Conservation (phyloP, 1,140 invertebrate genomes). For the Halyomorpha halys region DNA sequence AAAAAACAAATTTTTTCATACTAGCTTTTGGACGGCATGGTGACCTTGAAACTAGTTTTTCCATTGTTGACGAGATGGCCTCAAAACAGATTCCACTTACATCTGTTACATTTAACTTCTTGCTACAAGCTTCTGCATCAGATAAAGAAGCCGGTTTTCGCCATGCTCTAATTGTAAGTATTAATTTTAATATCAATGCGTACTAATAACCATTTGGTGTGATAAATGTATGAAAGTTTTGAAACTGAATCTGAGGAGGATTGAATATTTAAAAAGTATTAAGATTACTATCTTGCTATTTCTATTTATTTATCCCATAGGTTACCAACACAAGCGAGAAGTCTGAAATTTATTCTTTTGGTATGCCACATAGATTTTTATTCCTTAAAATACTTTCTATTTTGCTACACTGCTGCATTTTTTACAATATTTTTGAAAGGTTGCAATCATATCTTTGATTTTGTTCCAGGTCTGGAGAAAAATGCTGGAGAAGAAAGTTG, state of each 20-base stretch:
- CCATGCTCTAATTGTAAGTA: slow-evolving; percentile 47
- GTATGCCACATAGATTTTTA: background rate
- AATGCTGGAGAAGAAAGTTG: slow-evolving; percentile 53
- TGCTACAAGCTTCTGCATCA: slow-evolving; percentile 70
- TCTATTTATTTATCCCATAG: too few species aligned
- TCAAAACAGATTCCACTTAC: slow-evolving; percentile 51
- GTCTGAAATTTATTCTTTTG: background rate
- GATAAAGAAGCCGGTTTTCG: slow-evolving; percentile 68
- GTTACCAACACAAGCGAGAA: too few species aligned
- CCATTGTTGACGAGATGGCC: slow-evolving; percentile 72
- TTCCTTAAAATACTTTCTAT: too few species aligned
- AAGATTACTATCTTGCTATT: too few species aligned
- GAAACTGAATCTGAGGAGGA: too few species aligned
- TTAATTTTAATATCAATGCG: background rate
- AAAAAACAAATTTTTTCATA: slow-evolving; percentile 23
- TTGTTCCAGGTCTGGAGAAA: slow-evolving; percentile 61
- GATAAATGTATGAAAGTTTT: too few species aligned
- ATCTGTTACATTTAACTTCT: slow-evolving; percentile 60
- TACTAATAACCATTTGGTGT: too few species aligned
- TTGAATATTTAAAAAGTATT: too few species aligned
- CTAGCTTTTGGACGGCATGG: slow-evolving; percentile 69
- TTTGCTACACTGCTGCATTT: too few species aligned
- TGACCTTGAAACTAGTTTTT: slow-evolving; percentile 62
- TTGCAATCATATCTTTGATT: too few species aligned
- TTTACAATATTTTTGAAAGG: too few species aligned